These are phyloP conservation scores for Ditula angustiorana DNA, from an alignment of 2,888 invertebrate species.

Conservation along the genomic window DNA sequence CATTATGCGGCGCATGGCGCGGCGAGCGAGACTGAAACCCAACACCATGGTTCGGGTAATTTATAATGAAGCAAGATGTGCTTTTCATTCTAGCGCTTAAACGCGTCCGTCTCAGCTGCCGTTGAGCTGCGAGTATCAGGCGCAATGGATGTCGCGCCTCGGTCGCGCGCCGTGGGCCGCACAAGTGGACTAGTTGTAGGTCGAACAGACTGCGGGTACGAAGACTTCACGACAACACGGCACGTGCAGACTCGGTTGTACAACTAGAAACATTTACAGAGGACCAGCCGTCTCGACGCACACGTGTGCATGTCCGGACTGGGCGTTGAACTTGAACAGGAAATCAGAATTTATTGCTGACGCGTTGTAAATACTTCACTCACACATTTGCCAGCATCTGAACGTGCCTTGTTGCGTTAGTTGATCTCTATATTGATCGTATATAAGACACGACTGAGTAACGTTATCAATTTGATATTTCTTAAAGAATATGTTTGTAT, in stretches of 20 bases:
- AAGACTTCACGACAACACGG: background rate
- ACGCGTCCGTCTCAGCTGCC: no score
- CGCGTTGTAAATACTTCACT: background rate
- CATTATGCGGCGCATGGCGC: background rate
- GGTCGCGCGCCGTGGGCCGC: background rate
- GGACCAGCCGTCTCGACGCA: no score
- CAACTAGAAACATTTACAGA: background rate
- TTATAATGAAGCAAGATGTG: no score
- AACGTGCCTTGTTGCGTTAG: background rate
- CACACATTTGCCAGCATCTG: background rate
- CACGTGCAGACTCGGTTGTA: background rate
- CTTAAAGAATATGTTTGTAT: background rate
- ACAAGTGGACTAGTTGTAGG: constrained; percentile 11
- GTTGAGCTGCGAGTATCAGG: background rate
- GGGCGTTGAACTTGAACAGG: background rate
- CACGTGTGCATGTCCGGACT: background rate
- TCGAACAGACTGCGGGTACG: constrained; percentile 10
- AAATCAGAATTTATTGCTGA: background rate
- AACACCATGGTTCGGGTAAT: background rate
- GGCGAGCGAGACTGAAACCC: background rate
- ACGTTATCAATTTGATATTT: background rate
- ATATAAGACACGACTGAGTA: background rate
- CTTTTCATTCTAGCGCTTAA: no score
- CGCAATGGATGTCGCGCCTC: background rate
- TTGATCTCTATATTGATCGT: background rate